phyloP scores from a whole-genome alignment of 2,113 vertebrate genomes.

The Sceloporus tristichus region DNA sequence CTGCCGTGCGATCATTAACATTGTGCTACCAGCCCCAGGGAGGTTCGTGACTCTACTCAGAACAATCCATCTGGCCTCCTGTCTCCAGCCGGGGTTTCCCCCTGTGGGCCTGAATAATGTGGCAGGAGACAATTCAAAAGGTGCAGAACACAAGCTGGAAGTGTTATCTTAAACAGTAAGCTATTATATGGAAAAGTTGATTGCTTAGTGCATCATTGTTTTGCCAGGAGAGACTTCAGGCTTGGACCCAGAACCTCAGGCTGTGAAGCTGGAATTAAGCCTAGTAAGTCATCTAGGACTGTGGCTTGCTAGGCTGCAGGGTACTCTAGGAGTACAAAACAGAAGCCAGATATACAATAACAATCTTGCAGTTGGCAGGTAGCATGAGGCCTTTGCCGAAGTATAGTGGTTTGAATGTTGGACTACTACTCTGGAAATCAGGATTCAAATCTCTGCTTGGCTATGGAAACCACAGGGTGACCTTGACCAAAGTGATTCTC shows the following conservation, averaged over 20 bases:
- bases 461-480: too few species aligned
- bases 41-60: slow-evolving; percentile 70
- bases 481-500: too few species aligned
- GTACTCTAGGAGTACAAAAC: background rate
- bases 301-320: background rate
- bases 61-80: slow-evolving; percentile 70
- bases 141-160: slow-evolving; percentile 61
- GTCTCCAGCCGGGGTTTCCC: slow-evolving; percentile 66
- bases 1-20: slow-evolving; percentile 72
- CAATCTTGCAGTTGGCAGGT: background rate
- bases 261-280: background rate
- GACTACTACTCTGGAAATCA: too few species aligned
- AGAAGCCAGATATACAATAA: background rate
- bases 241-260: background rate
- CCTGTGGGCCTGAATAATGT: slow-evolving; percentile 69
- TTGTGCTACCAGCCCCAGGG: slow-evolving; percentile 72
- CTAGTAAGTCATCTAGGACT: background rate
- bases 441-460: too few species aligned
- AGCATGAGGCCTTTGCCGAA: too few species aligned
- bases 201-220: slow-evolving; percentile 39
- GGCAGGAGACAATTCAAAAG: slow-evolving; percentile 69
- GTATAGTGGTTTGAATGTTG: too few species aligned
- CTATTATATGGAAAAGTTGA: slow-evolving; percentile 30
- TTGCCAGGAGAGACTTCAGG: slow-evolving; percentile 49
- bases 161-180: slow-evolving; percentile 63